Conservation (phyloP, 1,140 invertebrate genomes). For the Wasmannia auropunctata region DNA sequence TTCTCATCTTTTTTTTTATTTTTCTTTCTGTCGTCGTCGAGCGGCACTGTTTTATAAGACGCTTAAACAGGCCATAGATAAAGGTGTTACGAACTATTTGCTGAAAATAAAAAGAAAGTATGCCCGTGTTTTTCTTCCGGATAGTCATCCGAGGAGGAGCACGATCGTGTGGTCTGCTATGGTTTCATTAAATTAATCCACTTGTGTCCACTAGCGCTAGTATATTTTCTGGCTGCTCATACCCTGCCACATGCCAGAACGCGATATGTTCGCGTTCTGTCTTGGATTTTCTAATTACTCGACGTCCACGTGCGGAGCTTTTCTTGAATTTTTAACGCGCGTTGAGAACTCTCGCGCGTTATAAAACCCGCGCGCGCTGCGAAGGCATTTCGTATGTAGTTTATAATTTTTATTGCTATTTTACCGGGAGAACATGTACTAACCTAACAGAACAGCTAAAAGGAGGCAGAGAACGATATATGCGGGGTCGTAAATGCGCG, state of each 20-base stretch:
- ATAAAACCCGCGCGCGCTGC: background rate
- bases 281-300: background rate
- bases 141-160: background rate
- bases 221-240: conserved; percentile 3
- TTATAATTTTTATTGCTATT: conserved; percentile 31
- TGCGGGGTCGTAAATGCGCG: conserved; percentile 25
- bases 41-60: conserved; percentile 20
- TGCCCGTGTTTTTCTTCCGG: background rate
- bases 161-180: conserved; percentile 8
- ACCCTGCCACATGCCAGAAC: background rate
- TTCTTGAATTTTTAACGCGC: conserved; percentile 4
- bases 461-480: conserved; percentile 9
- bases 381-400: background rate
- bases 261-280: background rate
- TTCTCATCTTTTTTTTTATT: no score
- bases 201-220: background rate
- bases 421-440: background rate
- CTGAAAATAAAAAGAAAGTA: conserved; percentile 19
- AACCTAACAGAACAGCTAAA: background rate
- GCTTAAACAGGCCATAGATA: background rate
- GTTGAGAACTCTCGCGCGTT: background rate
- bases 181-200: conserved; percentile 41
- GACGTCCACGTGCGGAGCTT: background rate
- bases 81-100: background rate
- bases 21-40: background rate